Evolutionary conservation across 2,797 vertebrate species (phyloP).

Genomic region (Sebastes melanostomus): DNA sequence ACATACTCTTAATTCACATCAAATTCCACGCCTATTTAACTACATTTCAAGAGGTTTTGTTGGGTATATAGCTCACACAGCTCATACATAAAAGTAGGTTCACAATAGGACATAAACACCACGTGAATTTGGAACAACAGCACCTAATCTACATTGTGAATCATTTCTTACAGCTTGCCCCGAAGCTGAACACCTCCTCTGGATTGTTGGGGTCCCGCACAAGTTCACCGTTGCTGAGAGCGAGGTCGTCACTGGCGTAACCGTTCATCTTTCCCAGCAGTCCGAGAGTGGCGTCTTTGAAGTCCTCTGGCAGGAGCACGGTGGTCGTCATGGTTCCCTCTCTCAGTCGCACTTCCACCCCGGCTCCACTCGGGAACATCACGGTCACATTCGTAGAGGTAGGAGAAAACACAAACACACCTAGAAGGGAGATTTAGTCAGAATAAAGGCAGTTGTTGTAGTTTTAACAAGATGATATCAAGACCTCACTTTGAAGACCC

Average conservation of each 20-base stretch:
- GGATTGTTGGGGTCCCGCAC: conserved; percentile 71
- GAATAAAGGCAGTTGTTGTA: not conserved
- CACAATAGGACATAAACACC: not conserved
- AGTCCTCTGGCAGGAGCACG: conserved; percentile 86
- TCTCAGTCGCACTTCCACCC: conserved; percentile 83
- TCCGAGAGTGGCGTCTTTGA: conserved; percentile 81
- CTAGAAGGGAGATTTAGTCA: conserved; percentile 59
- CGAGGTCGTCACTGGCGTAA: conserved; percentile 83
- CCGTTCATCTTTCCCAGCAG: conserved; percentile 90
- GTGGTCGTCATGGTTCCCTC: conserved; percentile 81
- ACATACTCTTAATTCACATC: not conserved
- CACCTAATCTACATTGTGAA: not conserved
- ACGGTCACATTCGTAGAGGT: conserved; percentile 80
- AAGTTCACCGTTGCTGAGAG: conserved; percentile 71
- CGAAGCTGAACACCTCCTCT: conserved; percentile 85
- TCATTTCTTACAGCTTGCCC: conserved; percentile 87
- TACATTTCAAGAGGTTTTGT: not conserved
- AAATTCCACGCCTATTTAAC: not conserved
- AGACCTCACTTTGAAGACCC: not conserved
- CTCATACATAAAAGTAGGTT: not conserved
- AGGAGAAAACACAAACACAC: conserved; percentile 87
- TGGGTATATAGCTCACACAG: not conserved
- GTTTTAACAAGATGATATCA: not conserved
- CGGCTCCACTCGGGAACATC: conserved; percentile 91
- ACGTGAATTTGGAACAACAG: not conserved